Evolutionary conservation across 1,140 invertebrate genomes (phyloP), one percentile per base, ranked within the genome.

Genomic region (Drosophila funebris): DNA sequence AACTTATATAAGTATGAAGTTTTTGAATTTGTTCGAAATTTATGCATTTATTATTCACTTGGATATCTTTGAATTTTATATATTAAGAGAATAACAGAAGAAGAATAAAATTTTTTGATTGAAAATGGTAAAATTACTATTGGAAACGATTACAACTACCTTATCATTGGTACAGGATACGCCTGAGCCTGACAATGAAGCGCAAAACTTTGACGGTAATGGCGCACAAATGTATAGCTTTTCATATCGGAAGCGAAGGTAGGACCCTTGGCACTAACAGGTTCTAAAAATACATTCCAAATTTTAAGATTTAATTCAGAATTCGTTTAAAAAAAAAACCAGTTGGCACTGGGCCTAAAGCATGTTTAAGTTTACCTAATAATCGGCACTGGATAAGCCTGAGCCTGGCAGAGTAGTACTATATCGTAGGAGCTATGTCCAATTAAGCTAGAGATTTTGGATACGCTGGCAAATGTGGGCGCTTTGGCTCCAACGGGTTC

Each of bases 131-230:
- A n/a, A n/a, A n/a, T n/a, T n/a, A n/a, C n/a, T n/a, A n/a, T n/a
- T n/a, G n/a, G n/a, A n/a, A n/a, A n/a, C n/a, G n/a, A n/a, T 36
- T 36, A 39, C 13, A 76, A 82, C 93, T 88, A 95, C 95, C 94
- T 94, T 93, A 94, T 95, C 46, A 93, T 69, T 24, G 95, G 94
- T 57, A 94, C 93, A 76, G 95, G 95, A 91, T 93, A 95, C 36
- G 92, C 93, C 83, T 96, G 96, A 64, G 96, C 96, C 79, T 95
- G 96, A 92, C 97, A 97, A 14, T 96, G 93, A 56, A 98, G 92
- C 66, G 95, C 94, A 79, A 96, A 93, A 67, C 93, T 93, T 43
- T 93, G 92, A 82, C 92, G 81, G 64, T 57, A 87, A 77, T 73
- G 16, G 14, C 91, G 92, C 73, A 94, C 92, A 90, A 94, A 94